Conservation (phyloP, 2,888 invertebrate species). For the Sarcophaga variegata region DNA sequence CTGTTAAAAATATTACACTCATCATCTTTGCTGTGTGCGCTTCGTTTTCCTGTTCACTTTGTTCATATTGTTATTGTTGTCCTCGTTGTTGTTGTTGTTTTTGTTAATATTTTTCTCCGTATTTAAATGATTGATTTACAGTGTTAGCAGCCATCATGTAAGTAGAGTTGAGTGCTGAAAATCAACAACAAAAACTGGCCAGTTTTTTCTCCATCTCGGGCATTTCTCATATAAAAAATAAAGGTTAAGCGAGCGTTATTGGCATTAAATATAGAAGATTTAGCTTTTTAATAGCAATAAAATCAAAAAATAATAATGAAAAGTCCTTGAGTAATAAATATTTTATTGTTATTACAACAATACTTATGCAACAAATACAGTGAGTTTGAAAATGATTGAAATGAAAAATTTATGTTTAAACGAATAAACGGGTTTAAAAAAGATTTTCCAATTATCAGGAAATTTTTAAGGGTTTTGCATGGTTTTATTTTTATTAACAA, state of each 20-base stretch:
- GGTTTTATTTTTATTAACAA: no score
- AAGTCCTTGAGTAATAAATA: no score
- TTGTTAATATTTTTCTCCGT: conserved; percentile 39
- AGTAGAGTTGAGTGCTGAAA: not conserved
- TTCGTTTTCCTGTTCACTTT: not conserved
- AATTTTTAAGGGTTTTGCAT: no score
- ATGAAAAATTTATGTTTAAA: no score
- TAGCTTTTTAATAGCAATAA: not conserved
- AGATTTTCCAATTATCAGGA: no score
- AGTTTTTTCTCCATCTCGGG: not conserved
- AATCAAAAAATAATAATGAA: not conserved
- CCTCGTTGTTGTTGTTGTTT: conserved; percentile 11
- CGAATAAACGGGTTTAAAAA: no score
- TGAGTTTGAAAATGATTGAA: no score
- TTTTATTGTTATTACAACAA: no score
- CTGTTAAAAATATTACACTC: no score
- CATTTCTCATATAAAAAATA: not conserved
- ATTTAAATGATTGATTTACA: conserved; percentile 59
- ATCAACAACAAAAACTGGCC: not conserved
- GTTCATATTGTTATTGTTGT: conserved; percentile 7
- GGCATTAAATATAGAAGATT: no score
- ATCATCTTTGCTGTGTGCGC: not conserved
- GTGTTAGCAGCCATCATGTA: not conserved
- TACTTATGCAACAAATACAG: no score
- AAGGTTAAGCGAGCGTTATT: not conserved